Evolutionary conservation across 2,888 invertebrate genomes (phyloP), one percentile per base, ranked within the genome.

Genomic region (Zaprionus obscuricornis): DNA sequence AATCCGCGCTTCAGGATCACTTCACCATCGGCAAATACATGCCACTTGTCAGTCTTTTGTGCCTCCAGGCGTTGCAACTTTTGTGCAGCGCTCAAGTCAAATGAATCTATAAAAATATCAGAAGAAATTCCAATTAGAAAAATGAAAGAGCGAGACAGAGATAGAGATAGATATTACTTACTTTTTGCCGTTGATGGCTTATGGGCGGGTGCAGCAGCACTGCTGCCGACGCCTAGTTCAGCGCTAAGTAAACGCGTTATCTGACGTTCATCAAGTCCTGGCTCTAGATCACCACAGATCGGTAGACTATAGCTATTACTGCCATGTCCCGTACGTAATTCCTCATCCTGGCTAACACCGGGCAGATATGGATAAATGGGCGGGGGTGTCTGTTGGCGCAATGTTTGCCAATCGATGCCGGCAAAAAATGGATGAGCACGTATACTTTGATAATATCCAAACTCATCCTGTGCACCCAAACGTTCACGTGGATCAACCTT

Each of bases 1-100:
- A 97, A 92, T 6, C 99, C 99, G 89, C 97, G 96, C 91, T 98
- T 98, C 42, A 99, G 91, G 86, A 99, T 98, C 47, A 99, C 92
- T 89, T 98, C 96, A 59, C 95, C 95, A 55, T 97, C 95, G 42
- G 97, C 97, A 89, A 98, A 96, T 65, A 92, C 91, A 89, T 97
- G 94, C 94, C 95, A 98, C 88, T 94, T 94, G 89, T 93, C 94
- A 58, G 92, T 91, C 81, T 93, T 93, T 91, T 97, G 97, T 59
- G 92, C 91, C 87, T 94, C 94, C 29, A 96, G 91, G 63, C 94
- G 92, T 69, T 91, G 92, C 56, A 92, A 92, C 77, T 93, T 93
- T 85, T 95, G 95, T 50, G 92, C 93, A 52, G 92, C 91, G 57
- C 92, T 92, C 62, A 96, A 91, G 87, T 94, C 94, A 50, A 93